Evolutionary conservation across 1,140 invertebrate species (phyloP).

Genomic region (Ceratitis capitata): DNA sequence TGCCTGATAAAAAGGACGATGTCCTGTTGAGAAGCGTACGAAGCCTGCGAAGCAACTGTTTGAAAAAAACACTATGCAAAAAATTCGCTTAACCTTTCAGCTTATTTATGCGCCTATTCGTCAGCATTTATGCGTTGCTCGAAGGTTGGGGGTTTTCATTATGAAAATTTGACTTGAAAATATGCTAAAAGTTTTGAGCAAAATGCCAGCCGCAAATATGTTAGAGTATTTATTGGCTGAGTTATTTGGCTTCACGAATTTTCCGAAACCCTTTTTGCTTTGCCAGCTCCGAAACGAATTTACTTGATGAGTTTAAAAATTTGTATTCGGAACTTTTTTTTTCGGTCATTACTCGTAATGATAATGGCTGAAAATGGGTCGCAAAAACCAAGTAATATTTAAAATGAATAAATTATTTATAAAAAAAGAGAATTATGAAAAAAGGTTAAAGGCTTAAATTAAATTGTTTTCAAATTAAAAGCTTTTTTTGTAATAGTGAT

Average conservation of each 20-base stretch:
- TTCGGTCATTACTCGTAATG: neutral
- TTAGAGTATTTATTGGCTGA: constrained; percentile 8
- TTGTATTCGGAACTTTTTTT: neutral
- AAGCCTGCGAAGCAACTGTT: neutral
- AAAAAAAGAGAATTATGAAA: neutral
- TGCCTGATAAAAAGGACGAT: too few species aligned
- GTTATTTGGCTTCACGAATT: neutral
- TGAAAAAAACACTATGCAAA: neutral
- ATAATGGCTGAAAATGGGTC: neutral
- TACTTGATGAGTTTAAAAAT: neutral
- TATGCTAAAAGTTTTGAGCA: constrained; percentile 23
- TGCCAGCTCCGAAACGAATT: neutral
- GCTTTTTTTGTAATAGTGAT: neutral
- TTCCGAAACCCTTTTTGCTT: neutral
- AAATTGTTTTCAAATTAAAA: neutral
- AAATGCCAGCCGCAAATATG: constrained; percentile 25
- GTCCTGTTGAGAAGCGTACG: too few species aligned
- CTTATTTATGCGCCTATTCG: too few species aligned
- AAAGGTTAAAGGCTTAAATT: neutral
- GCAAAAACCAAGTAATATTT: neutral
- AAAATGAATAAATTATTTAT: neutral
- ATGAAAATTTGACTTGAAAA: constrained; percentile 29
- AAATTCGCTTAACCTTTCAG: neutral
- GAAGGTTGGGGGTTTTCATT: neutral
- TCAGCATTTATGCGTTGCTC: too few species aligned